Percentiles rank a stretch among this genome's conserved stretches.
phyloP scores from a whole-genome alignment of 2,888 invertebrate genomes.

The Blastobasis adustella region DNA sequence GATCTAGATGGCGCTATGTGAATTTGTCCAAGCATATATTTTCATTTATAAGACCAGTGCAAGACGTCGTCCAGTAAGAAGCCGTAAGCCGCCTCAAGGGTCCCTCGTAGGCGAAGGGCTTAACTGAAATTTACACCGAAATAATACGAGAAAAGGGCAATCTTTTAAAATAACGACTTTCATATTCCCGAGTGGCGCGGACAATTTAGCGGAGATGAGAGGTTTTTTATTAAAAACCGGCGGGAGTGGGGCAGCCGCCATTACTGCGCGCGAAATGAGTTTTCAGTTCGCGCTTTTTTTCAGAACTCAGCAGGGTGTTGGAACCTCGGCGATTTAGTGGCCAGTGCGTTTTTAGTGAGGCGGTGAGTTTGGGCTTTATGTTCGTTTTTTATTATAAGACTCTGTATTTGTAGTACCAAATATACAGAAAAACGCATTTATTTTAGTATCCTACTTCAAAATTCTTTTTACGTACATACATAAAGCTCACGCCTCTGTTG shows the following conservation, averaged over 20 bases:
- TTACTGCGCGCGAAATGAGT: slow-evolving; percentile 66
- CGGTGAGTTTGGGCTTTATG: no score
- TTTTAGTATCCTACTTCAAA: no score
- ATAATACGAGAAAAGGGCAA: slow-evolving; percentile 65
- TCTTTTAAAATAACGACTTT: slow-evolving; percentile 73
- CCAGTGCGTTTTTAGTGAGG: no score
- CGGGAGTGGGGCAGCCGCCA: slow-evolving; percentile 47
- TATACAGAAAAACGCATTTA: no score
- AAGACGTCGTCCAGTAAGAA: no score
- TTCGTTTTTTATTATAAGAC: no score
- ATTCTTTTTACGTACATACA: no score
- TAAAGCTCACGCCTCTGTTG: no score
- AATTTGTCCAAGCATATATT: no score
- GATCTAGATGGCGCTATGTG: no score
- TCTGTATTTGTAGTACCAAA: no score
- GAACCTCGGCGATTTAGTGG: no score
- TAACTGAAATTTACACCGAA: slow-evolving; percentile 69
- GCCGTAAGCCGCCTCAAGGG: slow-evolving; percentile 25
- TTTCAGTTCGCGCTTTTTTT: slow-evolving; percentile 60
- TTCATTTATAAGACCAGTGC: neutral
- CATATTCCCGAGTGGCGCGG: slow-evolving; percentile 65
- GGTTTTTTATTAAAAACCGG: slow-evolving; percentile 66
- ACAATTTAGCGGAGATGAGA: slow-evolving; percentile 72
- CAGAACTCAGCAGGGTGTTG: neutral
- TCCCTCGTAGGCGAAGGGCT: slow-evolving; percentile 40